A percentile compares a stretch with the other conserved stretches of the same genome.
Evolutionary conservation across 2,113 vertebrate genomes (phyloP).

Genomic region (Tyto alba): DNA sequence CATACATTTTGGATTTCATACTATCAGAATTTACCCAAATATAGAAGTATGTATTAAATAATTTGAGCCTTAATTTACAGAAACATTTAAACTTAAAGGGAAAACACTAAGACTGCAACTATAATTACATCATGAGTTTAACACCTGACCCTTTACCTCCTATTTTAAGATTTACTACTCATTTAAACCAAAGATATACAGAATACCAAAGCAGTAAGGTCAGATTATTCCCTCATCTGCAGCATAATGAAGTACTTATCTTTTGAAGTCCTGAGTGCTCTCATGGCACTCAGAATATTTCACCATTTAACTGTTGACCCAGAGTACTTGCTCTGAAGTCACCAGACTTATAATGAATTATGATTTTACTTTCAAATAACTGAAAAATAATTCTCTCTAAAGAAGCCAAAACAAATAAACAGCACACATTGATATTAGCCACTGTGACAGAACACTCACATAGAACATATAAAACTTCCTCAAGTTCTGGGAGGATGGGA

Average conservation of each 20-base stretch:
- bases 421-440: not conserved
- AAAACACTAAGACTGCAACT: not conserved
- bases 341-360: not conserved
- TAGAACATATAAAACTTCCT: constrained; percentile 25
- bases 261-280: not conserved
- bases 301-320: not conserved
- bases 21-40: not conserved
- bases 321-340: not conserved
- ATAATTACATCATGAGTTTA: not conserved
- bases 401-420: constrained; percentile 48
- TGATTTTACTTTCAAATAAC: constrained; percentile 5
- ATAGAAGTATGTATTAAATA: not conserved
- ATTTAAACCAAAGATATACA: not conserved
- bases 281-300: not conserved
- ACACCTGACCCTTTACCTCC: not conserved
- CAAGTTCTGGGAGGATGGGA: constrained; percentile 33
- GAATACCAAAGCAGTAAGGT: not conserved
- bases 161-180: not conserved
- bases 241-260: not conserved
- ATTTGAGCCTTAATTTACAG: not conserved
- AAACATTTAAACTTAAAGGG: constrained; percentile 1
- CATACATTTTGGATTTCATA: not conserved
- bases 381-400: not conserved
- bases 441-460: constrained; percentile 28
- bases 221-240: not conserved